Percentiles rank a stretch among this genome's conserved stretches.
These are phyloP conservation scores for Dioctria linearis DNA, from an alignment of 2,888 invertebrate genomes.

Conservation along the genomic window DNA sequence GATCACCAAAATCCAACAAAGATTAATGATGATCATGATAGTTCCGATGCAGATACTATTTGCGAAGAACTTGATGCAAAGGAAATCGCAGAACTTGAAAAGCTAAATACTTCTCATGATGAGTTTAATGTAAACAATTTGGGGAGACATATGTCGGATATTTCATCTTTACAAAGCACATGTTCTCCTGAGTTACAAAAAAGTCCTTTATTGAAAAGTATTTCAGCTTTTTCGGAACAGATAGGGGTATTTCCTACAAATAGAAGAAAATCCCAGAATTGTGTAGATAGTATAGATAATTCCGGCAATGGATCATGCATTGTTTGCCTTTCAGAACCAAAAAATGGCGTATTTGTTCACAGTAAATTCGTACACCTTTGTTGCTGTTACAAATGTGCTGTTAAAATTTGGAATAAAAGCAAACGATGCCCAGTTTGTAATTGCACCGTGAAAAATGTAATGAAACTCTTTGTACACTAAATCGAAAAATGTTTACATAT, in stretches of 20 bases:
- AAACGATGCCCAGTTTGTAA: slow-evolving; percentile 81
- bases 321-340: slow-evolving; percentile 76
- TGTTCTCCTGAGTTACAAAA: background rate
- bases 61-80: slow-evolving; percentile 57
- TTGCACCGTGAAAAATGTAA: slow-evolving; percentile 77
- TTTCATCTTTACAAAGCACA: background rate
- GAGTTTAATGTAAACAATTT: background rate
- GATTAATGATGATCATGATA: slow-evolving; percentile 19
- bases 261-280: background rate
- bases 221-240: slow-evolving; percentile 35
- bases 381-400: slow-evolving; percentile 81
- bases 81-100: slow-evolving; percentile 43
- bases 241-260: background rate
- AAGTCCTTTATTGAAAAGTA: slow-evolving; percentile 15
- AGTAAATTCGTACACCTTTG: slow-evolving; percentile 78
- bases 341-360: slow-evolving; percentile 80
- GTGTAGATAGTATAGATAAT: slow-evolving; percentile 22
- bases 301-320: slow-evolving; percentile 71
- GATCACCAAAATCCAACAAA: slow-evolving; percentile 16
- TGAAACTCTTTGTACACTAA: slow-evolving; percentile 74
- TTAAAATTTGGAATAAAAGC: slow-evolving; percentile 76
- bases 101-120: slow-evolving; percentile 14
- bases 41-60: slow-evolving; percentile 57
- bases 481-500: background rate
- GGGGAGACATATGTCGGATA: slow-evolving; percentile 10